A percentile compares a stretch with the other conserved stretches of the same genome.
phyloP scores from a whole-genome alignment of 1,140 invertebrate species.

The Drosophila cardini region DNA sequence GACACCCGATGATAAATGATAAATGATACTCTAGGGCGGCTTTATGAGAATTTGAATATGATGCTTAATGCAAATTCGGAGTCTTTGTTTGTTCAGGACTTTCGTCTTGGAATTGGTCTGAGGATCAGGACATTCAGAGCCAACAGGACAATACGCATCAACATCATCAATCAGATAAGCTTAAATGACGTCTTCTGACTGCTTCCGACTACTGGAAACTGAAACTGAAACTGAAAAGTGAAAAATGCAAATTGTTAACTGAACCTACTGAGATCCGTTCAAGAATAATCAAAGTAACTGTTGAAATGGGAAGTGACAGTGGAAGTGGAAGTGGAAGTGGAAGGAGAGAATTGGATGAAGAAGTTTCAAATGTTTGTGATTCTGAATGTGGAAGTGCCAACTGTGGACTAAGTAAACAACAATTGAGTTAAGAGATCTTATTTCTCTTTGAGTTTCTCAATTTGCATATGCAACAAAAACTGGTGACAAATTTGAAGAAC shows the following conservation, averaged over 20 bases:
- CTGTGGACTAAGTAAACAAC: constrained; percentile 72
- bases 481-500: constrained; percentile 38
- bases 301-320: constrained; percentile 35
- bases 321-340: constrained; percentile 29
- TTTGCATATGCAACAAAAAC: constrained; percentile 49
- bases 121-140: constrained; percentile 35
- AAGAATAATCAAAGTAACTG: constrained; percentile 77
- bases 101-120: constrained; percentile 10
- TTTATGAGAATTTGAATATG: constrained; percentile 76
- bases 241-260: constrained; percentile 76
- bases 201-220: constrained; percentile 48
- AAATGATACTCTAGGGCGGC: constrained; percentile 52
- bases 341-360: constrained; percentile 21
- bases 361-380: background rate
- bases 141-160: constrained; percentile 60
- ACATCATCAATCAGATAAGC: constrained; percentile 82
- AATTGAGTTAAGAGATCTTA: constrained; percentile 52
- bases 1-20: constrained; percentile 75
- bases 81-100: constrained; percentile 77
- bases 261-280: constrained; percentile 68
- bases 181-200: constrained; percentile 74
- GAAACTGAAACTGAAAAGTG: background rate
- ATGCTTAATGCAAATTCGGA: constrained; percentile 74
- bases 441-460: constrained; percentile 1
- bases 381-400: constrained; percentile 35